Evolutionary conservation across 2,888 invertebrate genomes (phyloP).

Genomic region (Scaptomyza parva): DNA sequence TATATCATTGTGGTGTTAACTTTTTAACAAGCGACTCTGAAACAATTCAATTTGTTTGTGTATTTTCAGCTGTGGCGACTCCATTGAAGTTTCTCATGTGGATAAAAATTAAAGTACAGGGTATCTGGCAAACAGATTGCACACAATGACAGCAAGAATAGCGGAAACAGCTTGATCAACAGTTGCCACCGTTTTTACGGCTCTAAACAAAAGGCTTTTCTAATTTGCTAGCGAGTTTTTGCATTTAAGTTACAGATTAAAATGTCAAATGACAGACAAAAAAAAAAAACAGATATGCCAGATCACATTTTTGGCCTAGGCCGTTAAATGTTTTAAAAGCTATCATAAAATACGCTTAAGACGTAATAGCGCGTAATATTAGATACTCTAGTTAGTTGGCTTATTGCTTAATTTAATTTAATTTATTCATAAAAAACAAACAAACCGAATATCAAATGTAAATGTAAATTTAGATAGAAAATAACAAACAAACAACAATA

Average conservation of each 20-base stretch:
- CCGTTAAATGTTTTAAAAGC: conserved; percentile 51
- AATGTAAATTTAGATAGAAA: conserved; percentile 53
- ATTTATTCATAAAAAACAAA: conserved; percentile 70
- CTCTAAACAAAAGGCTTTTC: conserved; percentile 62
- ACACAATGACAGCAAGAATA: conserved; percentile 30
- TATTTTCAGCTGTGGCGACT: conserved; percentile 81
- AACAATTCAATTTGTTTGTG: conserved; percentile 16
- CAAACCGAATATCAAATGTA: conserved; percentile 56
- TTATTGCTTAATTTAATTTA: conserved; percentile 80
- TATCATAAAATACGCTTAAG: conserved; percentile 73
- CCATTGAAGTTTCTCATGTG: conserved; percentile 75
- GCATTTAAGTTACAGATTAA: conserved; percentile 66
- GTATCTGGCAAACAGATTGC: conserved; percentile 11
- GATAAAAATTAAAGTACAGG: conserved; percentile 60
- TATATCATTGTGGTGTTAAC: conserved; percentile 59
- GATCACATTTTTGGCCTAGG: conserved; percentile 43
- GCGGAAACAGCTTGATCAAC: conserved; percentile 53
- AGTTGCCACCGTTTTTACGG: conserved; percentile 68
- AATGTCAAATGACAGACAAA: conserved; percentile 52
- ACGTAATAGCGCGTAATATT: conserved; percentile 66
- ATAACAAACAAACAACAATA: conserved; percentile 46
- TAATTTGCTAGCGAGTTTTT: conserved; percentile 56
- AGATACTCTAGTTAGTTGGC: conserved; percentile 78
- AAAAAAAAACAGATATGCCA: conserved; percentile 38
- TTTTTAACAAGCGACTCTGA: conserved; percentile 28